Conservation (phyloP, 2,797 vertebrate genomes). For the Poeciliopsis infans region DNA sequence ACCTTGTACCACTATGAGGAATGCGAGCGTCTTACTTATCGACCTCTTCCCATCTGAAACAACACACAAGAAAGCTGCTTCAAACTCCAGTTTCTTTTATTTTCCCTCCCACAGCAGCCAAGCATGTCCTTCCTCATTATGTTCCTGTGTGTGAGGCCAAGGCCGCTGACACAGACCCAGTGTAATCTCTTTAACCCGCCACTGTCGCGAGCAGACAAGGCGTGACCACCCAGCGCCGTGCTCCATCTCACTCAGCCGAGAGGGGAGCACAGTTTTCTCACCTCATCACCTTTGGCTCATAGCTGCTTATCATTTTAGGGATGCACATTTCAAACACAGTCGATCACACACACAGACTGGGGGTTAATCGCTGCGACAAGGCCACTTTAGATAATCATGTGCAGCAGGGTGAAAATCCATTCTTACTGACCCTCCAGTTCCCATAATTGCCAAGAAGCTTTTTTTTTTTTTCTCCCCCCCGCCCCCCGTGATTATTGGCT, state of each 20-base stretch:
- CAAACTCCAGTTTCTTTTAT: conserved; percentile 79
- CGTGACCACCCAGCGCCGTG: conserved; percentile 86
- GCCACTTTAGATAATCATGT: conserved; percentile 63
- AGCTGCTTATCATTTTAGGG: conserved; percentile 60
- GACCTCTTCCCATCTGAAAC: conserved; percentile 56
- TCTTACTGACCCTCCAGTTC: conserved; percentile 65
- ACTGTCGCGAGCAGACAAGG: conserved; percentile 84
- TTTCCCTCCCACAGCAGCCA: conserved; percentile 74
- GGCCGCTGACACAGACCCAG: conserved; percentile 86
- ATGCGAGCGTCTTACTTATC: conserved; percentile 49
- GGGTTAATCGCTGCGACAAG: conserved; percentile 68
- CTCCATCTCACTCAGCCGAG: conserved; percentile 81
- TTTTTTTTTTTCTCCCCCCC: conserved; percentile 15
- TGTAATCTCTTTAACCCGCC: conserved; percentile 96
- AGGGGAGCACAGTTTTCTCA: conserved; percentile 54
- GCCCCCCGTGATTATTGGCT: conserved; percentile 65
- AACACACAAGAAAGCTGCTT: conserved; percentile 72
- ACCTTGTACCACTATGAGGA: conserved; percentile 40
- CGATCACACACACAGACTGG: conserved; percentile 34
- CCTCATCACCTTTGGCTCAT: conserved; percentile 57
- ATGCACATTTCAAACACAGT: conserved; percentile 54
- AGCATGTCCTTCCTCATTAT: conserved; percentile 90
- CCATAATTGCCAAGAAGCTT: conserved; percentile 61
- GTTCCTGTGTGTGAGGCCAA: conserved; percentile 82
- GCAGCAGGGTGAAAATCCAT: conserved; percentile 63